Conservation (phyloP, 2,113 vertebrate genomes). For the Dryoscopus gambensis region DNA sequence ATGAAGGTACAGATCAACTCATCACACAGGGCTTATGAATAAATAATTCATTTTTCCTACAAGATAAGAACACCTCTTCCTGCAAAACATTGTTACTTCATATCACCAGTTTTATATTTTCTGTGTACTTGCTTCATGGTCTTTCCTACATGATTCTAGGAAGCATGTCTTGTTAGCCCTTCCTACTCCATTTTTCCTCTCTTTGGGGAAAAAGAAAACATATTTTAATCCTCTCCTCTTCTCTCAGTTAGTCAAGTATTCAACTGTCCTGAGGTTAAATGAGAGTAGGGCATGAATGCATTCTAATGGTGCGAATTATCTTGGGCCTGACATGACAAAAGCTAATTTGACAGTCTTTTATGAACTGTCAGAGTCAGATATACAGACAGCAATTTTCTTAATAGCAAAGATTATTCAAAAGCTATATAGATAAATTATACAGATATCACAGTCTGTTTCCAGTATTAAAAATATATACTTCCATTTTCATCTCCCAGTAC, state of each 20-base stretch:
- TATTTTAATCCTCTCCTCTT: background rate
- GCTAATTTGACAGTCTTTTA: background rate
- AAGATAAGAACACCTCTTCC: background rate
- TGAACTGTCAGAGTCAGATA: background rate
- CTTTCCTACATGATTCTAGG: accelerated
- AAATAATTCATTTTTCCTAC: background rate
- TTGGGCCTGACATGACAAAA: background rate
- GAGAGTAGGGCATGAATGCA: background rate
- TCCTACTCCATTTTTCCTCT: background rate
- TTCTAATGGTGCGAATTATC: background rate
- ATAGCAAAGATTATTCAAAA: background rate
- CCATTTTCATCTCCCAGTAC: background rate
- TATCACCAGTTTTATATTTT: background rate
- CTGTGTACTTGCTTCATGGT: background rate
- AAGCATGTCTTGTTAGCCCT: background rate
- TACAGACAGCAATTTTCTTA: background rate
- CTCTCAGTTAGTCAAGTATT: background rate
- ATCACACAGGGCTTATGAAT: background rate
- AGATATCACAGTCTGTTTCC: background rate
- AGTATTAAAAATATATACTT: background rate
- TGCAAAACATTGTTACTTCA: background rate
- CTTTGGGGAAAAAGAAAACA: background rate
- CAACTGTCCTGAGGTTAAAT: background rate
- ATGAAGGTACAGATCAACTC: background rate
- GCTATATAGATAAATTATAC: background rate